Base-by-base conservation (phyloP, 1,140 invertebrate genomes). In the Berghia stephanieae region DNA sequence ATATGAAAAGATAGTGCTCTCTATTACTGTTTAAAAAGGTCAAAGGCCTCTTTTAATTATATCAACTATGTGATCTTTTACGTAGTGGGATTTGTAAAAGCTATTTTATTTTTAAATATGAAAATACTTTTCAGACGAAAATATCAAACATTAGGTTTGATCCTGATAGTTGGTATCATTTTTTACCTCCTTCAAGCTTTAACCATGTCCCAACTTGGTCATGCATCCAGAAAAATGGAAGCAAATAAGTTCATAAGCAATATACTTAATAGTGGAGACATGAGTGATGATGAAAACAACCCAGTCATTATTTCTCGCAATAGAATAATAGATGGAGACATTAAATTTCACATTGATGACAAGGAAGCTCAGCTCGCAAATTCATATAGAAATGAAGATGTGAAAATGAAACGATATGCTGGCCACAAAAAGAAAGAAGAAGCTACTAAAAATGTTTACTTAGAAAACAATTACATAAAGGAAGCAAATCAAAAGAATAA, bases 151-250 rank as follows among this genome's bases (percentile, higher is more conserved):
- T 18, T 79, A 3, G 44, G 27, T 13, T n/a, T 79, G 21, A 34
- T 79, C 8, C 21, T 68, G 2, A 31, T 63, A 34, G 44, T 75
- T 8, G 72, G 67, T 2, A 13, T 75, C 5, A 24, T 75, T 4
- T 79, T 75, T 67, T 75, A 66, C 31, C 40, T 79, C 5, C 73
- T 79, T n/a, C 78, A 79, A 63, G 75, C 68, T 49, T 79, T 79
- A 36, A 73, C 66, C 2, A 31, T 75, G 2, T 49, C 67, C 2
- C 49, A 40, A 38, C 31, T 79, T n/a, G 43, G 42, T 21, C 31
- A 57, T 36, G 66, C 34, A 34, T 24, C 52, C n/a, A 4, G 52
- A 34, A 74, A 2, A 8, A 43, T 24, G 21, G 36, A 42, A 44
- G 34, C 42, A 21, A 24, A 60, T 34, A 27, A 16, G n/a, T 13